phyloP scores from a whole-genome alignment of 2,888 invertebrate species.

The Temnothorax ravouxi region DNA sequence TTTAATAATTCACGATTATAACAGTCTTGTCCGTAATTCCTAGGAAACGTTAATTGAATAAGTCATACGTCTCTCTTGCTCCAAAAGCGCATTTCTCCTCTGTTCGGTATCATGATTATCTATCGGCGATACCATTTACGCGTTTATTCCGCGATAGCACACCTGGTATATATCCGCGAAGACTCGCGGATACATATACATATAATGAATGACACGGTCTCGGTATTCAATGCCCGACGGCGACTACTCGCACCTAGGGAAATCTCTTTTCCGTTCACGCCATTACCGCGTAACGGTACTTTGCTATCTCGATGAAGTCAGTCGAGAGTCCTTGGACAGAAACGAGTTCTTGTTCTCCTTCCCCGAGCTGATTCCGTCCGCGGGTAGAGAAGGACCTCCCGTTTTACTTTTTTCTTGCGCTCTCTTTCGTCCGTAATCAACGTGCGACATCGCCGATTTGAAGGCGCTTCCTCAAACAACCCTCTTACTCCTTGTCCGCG shows the following conservation, averaged over 20 bases:
- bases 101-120: neutral
- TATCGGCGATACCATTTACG: conserved; percentile 11
- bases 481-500: conserved; percentile 18
- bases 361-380: conserved; percentile 29
- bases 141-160: conserved; percentile 39
- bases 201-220: too few species aligned
- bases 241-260: conserved; percentile 64
- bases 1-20: neutral
- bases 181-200: too few species aligned
- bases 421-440: conserved; percentile 48
- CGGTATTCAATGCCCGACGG: conserved; percentile 40
- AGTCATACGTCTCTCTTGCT: neutral
- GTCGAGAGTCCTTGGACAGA: conserved; percentile 64
- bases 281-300: conserved; percentile 74
- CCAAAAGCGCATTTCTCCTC: neutral
- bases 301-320: conserved; percentile 71
- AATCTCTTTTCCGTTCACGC: conserved; percentile 72
- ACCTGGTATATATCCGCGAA: conserved; percentile 34
- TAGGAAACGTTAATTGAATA: conserved; percentile 16
- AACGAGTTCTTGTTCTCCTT: conserved; percentile 60
- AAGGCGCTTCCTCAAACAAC: conserved; percentile 52
- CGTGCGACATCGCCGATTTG: conserved; percentile 45
- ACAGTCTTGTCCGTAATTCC: neutral
- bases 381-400: conserved; percentile 25
- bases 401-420: conserved; percentile 41